Evolutionary conservation across 2,888 invertebrate species (phyloP).

Genomic region (Ecdyonurus torrentis): DNA sequence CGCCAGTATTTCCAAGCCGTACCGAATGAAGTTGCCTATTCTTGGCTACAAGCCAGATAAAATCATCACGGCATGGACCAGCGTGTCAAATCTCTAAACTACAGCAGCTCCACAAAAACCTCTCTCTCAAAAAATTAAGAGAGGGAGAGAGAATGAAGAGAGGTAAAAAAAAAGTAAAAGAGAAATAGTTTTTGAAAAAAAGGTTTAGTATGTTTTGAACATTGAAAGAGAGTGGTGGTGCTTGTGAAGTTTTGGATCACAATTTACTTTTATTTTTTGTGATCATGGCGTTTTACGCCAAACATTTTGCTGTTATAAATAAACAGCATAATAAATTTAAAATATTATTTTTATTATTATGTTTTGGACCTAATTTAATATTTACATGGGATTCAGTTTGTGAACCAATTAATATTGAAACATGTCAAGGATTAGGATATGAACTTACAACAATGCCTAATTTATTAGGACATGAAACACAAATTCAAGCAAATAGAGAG

Average conservation of each 20-base stretch:
- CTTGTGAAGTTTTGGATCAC: neutral
- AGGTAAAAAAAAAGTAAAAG: neutral
- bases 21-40: neutral
- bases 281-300: neutral
- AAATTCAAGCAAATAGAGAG: conserved; percentile 62
- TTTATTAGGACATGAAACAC: conserved; percentile 62
- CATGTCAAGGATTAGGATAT: conserved; percentile 70
- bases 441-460: conserved; percentile 80
- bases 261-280: too few relatives aligned
- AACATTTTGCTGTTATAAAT: neutral
- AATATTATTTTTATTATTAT: neutral
- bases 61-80: neutral
- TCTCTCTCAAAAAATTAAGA: too few relatives aligned
- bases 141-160: neutral
- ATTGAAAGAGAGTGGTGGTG: neutral
- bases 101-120: neutral
- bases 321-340: neutral
- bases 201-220: neutral
- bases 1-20: neutral
- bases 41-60: neutral
- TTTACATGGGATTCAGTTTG: neutral
- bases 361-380: neutral
- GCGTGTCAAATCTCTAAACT: neutral
- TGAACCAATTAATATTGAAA: conserved; percentile 14
- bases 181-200: neutral